Base-by-base conservation (phyloP, 1,140 invertebrate species). In the Drosophila punjabiensis region DNA sequence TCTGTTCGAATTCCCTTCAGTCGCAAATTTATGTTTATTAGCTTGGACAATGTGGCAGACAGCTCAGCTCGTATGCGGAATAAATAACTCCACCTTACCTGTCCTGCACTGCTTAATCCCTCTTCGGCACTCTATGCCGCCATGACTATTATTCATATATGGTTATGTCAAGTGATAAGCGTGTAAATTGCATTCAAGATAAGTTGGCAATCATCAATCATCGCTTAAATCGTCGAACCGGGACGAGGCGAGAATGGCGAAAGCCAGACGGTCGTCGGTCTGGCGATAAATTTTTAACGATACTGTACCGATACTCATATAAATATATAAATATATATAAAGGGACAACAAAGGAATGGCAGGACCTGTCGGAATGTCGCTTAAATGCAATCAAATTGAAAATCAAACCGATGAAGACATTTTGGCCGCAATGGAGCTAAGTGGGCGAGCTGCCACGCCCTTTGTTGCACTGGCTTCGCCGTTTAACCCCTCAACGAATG, bases 331-430 rank as follows among this genome's bases (percentile, higher is more conserved):
- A 56, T 43, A 48, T 56, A 66, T 59, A 48, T 28, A 24, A 1
- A n/a, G 79, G 37, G 48, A 47, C 39, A 32, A 70, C 55, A 43
- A 24, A 37, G 63, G 47, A 61, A 69, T 43, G 18, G 39, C 33
- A 62, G 68, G 74, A 73, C 73, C 76, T 86, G 82, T 48, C 62
- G 41, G 69, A 58, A 53, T 68, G 52, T 52, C 55, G 55, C 74
- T 84, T 89, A 86, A 89, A 90, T 89, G 86, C 81, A 90, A 80
- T 82, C 79, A 68, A 90, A 89, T 90, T 90, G 86, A 89, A 89
- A 90, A 89, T 85, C 86, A 85, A 90, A 76, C 75, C 79, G 66
- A 82, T 86, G 66, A 89, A 84, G 84, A 89, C 85, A 88, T 88
- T 89, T 84, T 84, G 60, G 65, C 78, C 82, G 56, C 76, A 73